Percentiles rank a stretch among this genome's conserved stretches.
Evolutionary conservation across 2,113 vertebrate genomes (phyloP).

Genomic region (Morone chrysops): DNA sequence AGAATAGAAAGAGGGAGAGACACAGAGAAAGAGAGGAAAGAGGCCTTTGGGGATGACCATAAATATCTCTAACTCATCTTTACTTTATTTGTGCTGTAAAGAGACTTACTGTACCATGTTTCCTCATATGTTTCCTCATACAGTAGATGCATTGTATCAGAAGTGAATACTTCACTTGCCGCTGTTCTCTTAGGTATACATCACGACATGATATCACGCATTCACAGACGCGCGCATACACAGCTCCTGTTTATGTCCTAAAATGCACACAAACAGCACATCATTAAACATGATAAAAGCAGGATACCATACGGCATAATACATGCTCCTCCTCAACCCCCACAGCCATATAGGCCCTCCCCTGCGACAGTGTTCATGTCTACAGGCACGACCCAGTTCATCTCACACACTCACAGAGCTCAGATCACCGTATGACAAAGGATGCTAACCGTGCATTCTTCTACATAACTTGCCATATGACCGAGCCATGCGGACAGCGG

Average conservation of each 20-base stretch:
- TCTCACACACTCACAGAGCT: constrained; percentile 49
- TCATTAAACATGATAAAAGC: not conserved
- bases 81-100: constrained; percentile 74
- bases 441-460: constrained; percentile 49
- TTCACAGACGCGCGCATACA: not conserved
- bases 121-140: constrained; percentile 6
- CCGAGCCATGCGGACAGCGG: constrained; percentile 41
- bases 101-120: constrained; percentile 65
- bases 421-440: constrained; percentile 57
- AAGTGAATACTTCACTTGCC: constrained; percentile 20
- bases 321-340: constrained; percentile 10
- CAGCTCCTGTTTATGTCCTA: constrained; percentile 18
- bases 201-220: not conserved
- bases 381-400: constrained; percentile 37
- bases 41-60: constrained; percentile 75
- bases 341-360: constrained; percentile 21
- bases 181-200: not conserved
- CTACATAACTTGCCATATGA: constrained; percentile 51
- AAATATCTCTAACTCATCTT: constrained; percentile 83
- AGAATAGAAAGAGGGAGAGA: constrained; percentile 50
- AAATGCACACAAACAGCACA: constrained; percentile 34
- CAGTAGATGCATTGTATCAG: constrained; percentile 39
- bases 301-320: constrained; percentile 12
- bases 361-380: constrained; percentile 29
- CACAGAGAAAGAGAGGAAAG: constrained; percentile 50